Percentiles rank a stretch among this genome's conserved stretches.
Conservation (phyloP, 1,140 invertebrate species). For the Drosophila equinoxialis region DNA sequence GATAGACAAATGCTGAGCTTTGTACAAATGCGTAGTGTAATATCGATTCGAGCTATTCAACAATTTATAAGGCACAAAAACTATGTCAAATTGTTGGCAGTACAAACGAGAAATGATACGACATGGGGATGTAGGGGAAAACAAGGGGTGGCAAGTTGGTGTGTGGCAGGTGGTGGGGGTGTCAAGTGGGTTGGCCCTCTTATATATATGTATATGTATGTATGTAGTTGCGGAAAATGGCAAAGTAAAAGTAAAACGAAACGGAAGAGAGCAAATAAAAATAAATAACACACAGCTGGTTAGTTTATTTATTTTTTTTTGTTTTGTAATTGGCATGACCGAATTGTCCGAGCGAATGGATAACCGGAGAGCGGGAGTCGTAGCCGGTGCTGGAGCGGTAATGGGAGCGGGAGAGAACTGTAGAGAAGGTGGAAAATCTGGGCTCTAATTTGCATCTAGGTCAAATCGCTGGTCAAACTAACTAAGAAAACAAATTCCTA, state of each 20-base stretch:
- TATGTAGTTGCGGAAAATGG: constrained; percentile 36
- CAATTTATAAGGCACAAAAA: constrained; percentile 73
- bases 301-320: constrained; percentile 27
- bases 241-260: constrained; percentile 49
- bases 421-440: constrained; percentile 7
- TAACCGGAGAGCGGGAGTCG: background rate
- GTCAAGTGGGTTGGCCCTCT: background rate
- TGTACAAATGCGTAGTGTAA: constrained; percentile 50
- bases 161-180: too few relatives aligned
- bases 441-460: constrained; percentile 59
- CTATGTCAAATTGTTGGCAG: constrained; percentile 56
- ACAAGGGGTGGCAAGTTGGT: background rate
- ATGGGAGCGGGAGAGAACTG: background rate
- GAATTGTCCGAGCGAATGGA: constrained; percentile 26
- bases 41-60: constrained; percentile 72
- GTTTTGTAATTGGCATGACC: constrained; percentile 72
- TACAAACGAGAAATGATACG: constrained; percentile 10
- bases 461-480: constrained; percentile 11
- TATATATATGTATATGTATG: constrained; percentile 3
- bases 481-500: constrained; percentile 25
- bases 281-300: constrained; percentile 75
- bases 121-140: background rate
- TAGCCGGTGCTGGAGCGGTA: too few relatives aligned
- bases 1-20: constrained; percentile 37
- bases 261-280: constrained; percentile 75